phyloP scores from a whole-genome alignment of 2,113 vertebrate genomes.

The Heterochromis multidens region DNA sequence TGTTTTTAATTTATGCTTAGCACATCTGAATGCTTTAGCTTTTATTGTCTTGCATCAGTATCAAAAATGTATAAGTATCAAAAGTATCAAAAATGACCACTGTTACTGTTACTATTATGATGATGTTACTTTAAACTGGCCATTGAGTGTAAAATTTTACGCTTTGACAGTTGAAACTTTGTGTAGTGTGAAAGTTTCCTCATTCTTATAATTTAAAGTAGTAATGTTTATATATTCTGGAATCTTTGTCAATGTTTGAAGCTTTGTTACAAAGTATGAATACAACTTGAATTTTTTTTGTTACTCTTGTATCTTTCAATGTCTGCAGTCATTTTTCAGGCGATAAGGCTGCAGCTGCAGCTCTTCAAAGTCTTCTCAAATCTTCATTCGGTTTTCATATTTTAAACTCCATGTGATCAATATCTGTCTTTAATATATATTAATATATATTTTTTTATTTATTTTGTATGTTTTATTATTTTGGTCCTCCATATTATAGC shows the following conservation, averaged over 20 bases:
- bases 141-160: neutral
- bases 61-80: neutral
- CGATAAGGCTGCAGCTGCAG: neutral
- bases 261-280: neutral
- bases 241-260: neutral
- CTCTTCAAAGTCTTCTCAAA: slow-evolving; percentile 9
- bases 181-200: neutral
- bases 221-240: neutral
- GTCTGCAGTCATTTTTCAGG: neutral
- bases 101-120: neutral
- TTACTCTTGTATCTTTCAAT: neutral
- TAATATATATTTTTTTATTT: rapidly evolving
- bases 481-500: neutral
- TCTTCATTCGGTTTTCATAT: neutral
- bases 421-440: neutral
- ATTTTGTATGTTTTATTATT: neutral
- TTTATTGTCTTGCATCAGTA: neutral
- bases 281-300: neutral
- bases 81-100: neutral
- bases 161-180: neutral
- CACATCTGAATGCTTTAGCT: neutral
- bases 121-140: neutral
- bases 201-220: slow-evolving; percentile 13
- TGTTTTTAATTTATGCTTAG: neutral
- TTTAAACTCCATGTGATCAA: slow-evolving; percentile 2